phyloP scores from a whole-genome alignment of 2,113 vertebrate genomes.

The Chroicocephalus ridibundus region DNA sequence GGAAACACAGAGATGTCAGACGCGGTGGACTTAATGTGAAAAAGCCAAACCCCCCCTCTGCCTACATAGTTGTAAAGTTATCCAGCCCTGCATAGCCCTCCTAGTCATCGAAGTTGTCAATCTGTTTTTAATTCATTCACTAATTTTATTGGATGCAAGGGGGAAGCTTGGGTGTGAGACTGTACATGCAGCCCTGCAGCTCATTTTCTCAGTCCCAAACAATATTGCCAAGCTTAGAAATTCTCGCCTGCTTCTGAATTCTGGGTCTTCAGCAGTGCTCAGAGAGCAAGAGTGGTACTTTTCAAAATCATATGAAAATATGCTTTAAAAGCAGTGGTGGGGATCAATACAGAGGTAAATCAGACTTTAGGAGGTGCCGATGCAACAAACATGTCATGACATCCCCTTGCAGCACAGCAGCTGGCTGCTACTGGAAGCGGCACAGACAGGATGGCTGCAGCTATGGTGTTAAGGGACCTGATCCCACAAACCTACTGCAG shows the following conservation, averaged over 20 bases:
- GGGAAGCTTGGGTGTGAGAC: neutral
- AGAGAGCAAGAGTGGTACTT: neutral
- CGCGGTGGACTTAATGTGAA: neutral
- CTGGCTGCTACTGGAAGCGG: neutral
- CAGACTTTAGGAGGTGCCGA: neutral
- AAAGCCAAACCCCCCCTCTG: neutral
- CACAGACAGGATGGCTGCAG: neutral
- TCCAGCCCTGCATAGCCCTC: neutral
- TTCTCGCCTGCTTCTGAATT: neutral
- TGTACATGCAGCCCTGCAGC: rapidly evolving
- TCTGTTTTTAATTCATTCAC: neutral
- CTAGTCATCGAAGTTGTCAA: neutral
- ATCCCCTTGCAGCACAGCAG: neutral
- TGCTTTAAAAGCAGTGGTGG: neutral
- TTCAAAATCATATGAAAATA: neutral
- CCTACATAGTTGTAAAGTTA: neutral
- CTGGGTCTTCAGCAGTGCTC: neutral
- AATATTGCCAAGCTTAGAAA: neutral
- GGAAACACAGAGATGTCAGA: neutral
- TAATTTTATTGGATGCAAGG: neutral
- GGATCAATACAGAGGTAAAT: neutral
- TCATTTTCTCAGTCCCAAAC: neutral
- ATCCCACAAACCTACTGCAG: neutral
- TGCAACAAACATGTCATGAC: neutral
- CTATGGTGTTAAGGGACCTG: neutral